A percentile compares a stretch with the other conserved stretches of the same genome.
phyloP scores from a whole-genome alignment of 2,888 invertebrate species.

The Tupiocoris notatus region DNA sequence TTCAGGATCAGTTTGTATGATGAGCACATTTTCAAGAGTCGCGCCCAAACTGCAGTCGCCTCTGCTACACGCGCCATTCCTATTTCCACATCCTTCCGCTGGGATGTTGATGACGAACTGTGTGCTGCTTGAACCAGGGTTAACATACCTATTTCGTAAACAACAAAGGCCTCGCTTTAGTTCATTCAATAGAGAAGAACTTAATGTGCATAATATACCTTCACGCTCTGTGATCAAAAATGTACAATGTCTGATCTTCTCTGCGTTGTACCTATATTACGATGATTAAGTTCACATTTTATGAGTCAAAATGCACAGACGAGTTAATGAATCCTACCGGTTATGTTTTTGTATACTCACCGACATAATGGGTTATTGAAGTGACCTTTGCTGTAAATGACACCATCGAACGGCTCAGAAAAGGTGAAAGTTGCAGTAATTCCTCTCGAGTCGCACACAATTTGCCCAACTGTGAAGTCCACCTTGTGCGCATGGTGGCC shows the following conservation, averaged over 20 bases:
- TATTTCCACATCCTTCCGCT: constrained; percentile 63
- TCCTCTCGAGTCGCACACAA: constrained; percentile 61
- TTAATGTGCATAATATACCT: too few species aligned
- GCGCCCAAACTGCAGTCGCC: constrained; percentile 60
- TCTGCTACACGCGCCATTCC: constrained; percentile 55
- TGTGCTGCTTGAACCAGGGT: constrained; percentile 60
- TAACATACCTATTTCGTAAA: constrained; percentile 62
- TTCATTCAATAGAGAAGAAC: too few species aligned
- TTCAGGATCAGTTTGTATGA: constrained; percentile 67
- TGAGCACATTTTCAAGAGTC: constrained; percentile 65
- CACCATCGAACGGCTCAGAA: constrained; percentile 63
- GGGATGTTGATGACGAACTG: constrained; percentile 66
- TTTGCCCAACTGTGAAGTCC: constrained; percentile 63
- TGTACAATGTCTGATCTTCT: too few species aligned
- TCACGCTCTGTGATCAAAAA: too few species aligned
- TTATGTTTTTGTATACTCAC: too few species aligned
- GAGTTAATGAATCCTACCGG: too few species aligned
- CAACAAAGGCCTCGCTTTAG: too few species aligned
- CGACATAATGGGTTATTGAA: constrained; percentile 67
- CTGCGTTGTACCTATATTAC: too few species aligned
- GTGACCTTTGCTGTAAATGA: constrained; percentile 70
- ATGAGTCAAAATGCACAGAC: too few species aligned
- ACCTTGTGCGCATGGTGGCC: constrained; percentile 52
- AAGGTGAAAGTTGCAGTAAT: constrained; percentile 67
- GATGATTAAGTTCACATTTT: too few species aligned